phyloP scores from a whole-genome alignment of 2,797 vertebrate species.

The Halcyon badia region DNA sequence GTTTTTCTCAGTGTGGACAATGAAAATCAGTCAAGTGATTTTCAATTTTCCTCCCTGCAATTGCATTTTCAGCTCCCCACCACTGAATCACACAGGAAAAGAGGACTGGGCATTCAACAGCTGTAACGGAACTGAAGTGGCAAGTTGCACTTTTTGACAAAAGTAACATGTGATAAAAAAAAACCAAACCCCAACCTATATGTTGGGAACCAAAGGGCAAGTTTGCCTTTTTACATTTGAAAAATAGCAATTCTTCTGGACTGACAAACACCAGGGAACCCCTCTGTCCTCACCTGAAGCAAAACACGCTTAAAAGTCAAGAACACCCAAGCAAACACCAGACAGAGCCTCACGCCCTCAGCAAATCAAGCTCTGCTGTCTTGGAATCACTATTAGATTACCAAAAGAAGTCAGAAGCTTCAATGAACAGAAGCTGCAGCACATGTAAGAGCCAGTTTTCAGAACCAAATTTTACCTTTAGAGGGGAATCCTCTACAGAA shows the following conservation, averaged over 20 bases:
- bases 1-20: neutral
- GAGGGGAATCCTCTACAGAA: neutral
- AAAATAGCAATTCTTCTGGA: neutral
- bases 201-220: neutral
- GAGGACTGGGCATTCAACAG: neutral
- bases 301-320: neutral
- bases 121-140: neutral
- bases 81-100: neutral
- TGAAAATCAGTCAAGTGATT: neutral
- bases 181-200: neutral
- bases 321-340: neutral
- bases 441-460: neutral
- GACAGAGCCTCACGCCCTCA: neutral
- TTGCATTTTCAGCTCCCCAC: neutral
- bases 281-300: rapidly evolving
- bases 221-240: neutral
- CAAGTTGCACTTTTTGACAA: neutral
- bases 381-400: neutral
- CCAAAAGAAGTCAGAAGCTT: neutral
- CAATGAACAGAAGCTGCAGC: neutral
- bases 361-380: neutral
- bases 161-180: neutral
- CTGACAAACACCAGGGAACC: neutral
- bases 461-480: neutral
- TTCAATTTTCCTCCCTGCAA: neutral